These are phyloP conservation scores for Epicauta chinensis DNA, from an alignment of 1,140 invertebrate species.

Conservation along the genomic window DNA sequence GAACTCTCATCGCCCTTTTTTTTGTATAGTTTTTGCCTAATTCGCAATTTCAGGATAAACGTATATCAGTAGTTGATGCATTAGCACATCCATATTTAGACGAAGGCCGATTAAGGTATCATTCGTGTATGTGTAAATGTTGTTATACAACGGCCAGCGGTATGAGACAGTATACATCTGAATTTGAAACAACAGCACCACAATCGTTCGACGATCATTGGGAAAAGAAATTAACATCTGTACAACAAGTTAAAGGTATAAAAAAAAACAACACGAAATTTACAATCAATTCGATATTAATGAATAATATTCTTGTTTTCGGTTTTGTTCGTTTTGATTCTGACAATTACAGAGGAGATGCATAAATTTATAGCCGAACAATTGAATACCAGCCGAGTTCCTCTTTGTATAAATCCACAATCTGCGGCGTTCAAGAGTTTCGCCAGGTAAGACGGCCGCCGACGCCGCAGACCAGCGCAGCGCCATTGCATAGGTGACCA, in stretches of 20 bases:
- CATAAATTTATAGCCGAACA: constrained; percentile 98
- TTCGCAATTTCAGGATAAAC: constrained; percentile 67
- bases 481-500: constrained; percentile 46
- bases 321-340: constrained; percentile 40
- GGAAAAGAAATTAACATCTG: constrained; percentile 87
- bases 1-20: too few relatives aligned
- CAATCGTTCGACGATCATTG: constrained; percentile 89
- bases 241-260: constrained; percentile 90
- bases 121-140: constrained; percentile 99
- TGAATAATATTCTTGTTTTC: too few relatives aligned
- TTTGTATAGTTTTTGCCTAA: too few relatives aligned
- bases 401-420: constrained; percentile 98
- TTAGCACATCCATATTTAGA: constrained; percentile 95
- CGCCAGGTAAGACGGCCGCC: constrained; percentile 80
- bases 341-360: constrained; percentile 98
- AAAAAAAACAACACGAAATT: not conserved
- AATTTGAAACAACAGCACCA: constrained; percentile 87
- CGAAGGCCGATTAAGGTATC: constrained; percentile 94
- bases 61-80: constrained; percentile 90
- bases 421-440: constrained; percentile 99
- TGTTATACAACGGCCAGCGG: constrained; percentile 75
- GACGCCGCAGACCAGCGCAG: constrained; percentile 43
- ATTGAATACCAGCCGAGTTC: constrained; percentile 86
- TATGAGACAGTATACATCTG: constrained; percentile 80
- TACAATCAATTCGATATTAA: not conserved